Conservation (phyloP, 53 echinoderm and acorn worm species). For the Hippasteria phrygiana region DNA sequence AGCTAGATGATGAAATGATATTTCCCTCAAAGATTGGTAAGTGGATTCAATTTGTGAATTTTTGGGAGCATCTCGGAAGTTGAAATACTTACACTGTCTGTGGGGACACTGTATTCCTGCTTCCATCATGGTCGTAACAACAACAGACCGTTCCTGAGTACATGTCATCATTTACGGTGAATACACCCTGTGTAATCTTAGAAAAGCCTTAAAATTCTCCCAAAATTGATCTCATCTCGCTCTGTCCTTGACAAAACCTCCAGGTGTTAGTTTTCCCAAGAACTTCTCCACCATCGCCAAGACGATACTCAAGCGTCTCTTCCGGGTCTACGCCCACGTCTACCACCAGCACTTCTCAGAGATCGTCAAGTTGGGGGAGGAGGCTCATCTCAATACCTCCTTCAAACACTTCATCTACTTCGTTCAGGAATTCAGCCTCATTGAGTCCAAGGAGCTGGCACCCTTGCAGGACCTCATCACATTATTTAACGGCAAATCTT, state of each 20-base stretch:
- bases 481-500: conserved; percentile 58
- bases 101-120: too few species aligned
- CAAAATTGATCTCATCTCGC: background rate
- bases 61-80: background rate
- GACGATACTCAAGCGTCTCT: conserved; percentile 98
- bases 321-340: conserved; percentile 98
- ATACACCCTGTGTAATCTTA: too few species aligned
- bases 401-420: conserved; percentile 99
- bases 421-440: conserved; percentile 98
- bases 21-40: conserved; percentile 98
- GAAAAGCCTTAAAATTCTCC: too few species aligned
- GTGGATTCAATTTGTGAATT: background rate
- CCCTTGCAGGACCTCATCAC: conserved; percentile 95
- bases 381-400: conserved; percentile 99
- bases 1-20: conserved; percentile 95
- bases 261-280: conserved; percentile 99
- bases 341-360: conserved; percentile 99
- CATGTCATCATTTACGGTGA: too few species aligned
- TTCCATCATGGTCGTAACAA: too few species aligned
- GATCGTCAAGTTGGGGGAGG: conserved; percentile 88
- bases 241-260: background rate
- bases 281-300: conserved; percentile 98
- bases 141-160: too few species aligned
- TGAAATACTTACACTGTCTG: background rate
- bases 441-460: conserved; percentile 94